phyloP scores from a whole-genome alignment of 35 echinoderm and acorn worm species.

The Stichopus chloronotus region DNA sequence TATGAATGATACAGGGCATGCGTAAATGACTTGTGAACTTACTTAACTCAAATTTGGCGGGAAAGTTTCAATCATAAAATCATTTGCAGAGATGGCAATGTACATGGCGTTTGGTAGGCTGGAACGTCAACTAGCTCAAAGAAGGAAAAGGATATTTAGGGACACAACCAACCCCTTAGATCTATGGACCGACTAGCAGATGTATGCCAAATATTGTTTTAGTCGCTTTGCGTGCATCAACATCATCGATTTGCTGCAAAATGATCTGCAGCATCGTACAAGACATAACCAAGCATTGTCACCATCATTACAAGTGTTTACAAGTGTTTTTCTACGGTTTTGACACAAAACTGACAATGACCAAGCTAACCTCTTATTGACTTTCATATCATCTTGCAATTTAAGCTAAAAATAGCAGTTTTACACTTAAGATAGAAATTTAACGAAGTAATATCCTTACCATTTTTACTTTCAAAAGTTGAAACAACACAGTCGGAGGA shows the following conservation, averaged over 20 bases:
- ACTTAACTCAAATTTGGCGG: neutral
- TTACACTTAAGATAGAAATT: neutral
- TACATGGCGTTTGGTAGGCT: neutral
- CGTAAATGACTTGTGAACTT: neutral
- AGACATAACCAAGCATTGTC: neutral
- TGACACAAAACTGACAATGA: neutral
- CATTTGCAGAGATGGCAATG: neutral
- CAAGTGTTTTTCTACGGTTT: too few species aligned
- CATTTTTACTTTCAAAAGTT: too few species aligned
- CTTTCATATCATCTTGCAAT: neutral
- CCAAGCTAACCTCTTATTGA: neutral
- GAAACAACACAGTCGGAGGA: too few species aligned
- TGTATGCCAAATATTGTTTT: conserved; percentile 34
- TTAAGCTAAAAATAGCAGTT: neutral
- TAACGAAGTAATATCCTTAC: too few species aligned
- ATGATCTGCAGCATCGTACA: neutral
- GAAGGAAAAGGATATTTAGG: neutral
- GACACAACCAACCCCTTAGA: conserved; percentile 23
- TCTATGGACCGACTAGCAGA: neutral
- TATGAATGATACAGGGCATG: neutral
- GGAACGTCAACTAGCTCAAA: neutral
- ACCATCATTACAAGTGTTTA: conserved; percentile 28
- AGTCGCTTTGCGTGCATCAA: neutral
- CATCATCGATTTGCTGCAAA: conserved; percentile 32
- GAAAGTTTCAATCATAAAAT: conserved; percentile 2